Conservation (phyloP, 2,888 invertebrate genomes). For the Diaphora mendica region DNA sequence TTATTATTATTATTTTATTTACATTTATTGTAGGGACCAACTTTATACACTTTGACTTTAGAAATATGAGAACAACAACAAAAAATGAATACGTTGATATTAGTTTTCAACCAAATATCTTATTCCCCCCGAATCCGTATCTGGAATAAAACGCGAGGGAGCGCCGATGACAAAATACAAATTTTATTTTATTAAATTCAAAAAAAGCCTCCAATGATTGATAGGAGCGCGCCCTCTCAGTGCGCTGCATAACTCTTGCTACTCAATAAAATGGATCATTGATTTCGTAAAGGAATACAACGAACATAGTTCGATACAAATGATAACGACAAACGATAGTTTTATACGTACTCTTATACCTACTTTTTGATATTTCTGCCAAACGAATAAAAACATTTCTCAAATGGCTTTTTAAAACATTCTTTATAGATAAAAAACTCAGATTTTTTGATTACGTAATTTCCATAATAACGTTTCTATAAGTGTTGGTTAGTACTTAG, state of each 20-base stretch:
- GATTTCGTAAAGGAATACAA: slow-evolving; percentile 56
- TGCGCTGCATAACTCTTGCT: slow-evolving; percentile 80
- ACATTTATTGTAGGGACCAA: too few species aligned
- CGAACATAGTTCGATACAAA: slow-evolving; percentile 23
- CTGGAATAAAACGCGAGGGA: slow-evolving; percentile 79
- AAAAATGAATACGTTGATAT: background rate
- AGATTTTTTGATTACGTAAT: too few species aligned
- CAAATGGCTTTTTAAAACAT: background rate
- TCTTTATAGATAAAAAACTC: too few species aligned
- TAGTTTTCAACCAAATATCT: background rate
- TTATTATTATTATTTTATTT: too few species aligned
- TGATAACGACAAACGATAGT: too few species aligned
- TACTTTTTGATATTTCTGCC: background rate
- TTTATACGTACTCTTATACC: background rate
- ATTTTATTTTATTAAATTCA: slow-evolving; percentile 88
- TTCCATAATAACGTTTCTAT: too few species aligned
- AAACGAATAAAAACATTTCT: background rate
- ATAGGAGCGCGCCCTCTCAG: slow-evolving; percentile 80
- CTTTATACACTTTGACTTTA: background rate
- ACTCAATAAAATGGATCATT: slow-evolving; percentile 83
- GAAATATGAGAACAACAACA: background rate
- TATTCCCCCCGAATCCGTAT: slow-evolving; percentile 55
- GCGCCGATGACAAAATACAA: slow-evolving; percentile 87
- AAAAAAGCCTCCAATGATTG: slow-evolving; percentile 86
- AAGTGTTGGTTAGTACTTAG: too few species aligned